Conservation (phyloP, 2,797 vertebrate species). For the Hyperoplus lanceolatus region DNA sequence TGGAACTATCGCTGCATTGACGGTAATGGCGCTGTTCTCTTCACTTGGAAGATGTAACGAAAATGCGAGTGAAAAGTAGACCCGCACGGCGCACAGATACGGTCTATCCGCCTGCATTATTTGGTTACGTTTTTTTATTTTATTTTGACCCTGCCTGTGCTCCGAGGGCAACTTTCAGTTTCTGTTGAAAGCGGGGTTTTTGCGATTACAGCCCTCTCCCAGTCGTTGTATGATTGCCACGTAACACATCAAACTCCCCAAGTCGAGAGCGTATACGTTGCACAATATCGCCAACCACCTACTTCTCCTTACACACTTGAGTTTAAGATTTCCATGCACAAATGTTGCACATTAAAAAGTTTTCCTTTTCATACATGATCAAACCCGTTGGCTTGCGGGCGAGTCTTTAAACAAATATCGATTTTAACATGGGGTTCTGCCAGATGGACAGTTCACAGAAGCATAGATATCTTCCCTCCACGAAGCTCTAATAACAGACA, state of each 20-base stretch:
- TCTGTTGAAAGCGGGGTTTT: slow-evolving; percentile 27
- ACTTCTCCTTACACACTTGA: neutral
- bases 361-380: neutral
- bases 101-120: accelerated
- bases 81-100: accelerated
- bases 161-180: slow-evolving; percentile 54
- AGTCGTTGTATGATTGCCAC: slow-evolving; percentile 86
- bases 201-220: slow-evolving; percentile 71
- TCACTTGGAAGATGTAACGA: slow-evolving; percentile 11
- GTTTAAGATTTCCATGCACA: no score
- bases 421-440: slow-evolving; percentile 36
- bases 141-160: no score
- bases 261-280: slow-evolving; percentile 38
- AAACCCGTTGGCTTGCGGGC: slow-evolving; percentile 22
- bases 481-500: neutral
- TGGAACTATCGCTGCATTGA: neutral
- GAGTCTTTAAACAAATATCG: slow-evolving; percentile 20
- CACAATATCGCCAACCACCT: slow-evolving; percentile 31
- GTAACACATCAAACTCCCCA: slow-evolving; percentile 84
- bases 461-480: neutral
- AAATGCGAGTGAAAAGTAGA: slow-evolving; percentile 7
- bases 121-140: neutral
- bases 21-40: slow-evolving; percentile 47
- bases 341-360: slow-evolving; percentile 11
- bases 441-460: slow-evolving; percentile 40